These are phyloP conservation scores for Zeus faber DNA, from an alignment of 2,113 vertebrate genomes.

Conservation along the genomic window DNA sequence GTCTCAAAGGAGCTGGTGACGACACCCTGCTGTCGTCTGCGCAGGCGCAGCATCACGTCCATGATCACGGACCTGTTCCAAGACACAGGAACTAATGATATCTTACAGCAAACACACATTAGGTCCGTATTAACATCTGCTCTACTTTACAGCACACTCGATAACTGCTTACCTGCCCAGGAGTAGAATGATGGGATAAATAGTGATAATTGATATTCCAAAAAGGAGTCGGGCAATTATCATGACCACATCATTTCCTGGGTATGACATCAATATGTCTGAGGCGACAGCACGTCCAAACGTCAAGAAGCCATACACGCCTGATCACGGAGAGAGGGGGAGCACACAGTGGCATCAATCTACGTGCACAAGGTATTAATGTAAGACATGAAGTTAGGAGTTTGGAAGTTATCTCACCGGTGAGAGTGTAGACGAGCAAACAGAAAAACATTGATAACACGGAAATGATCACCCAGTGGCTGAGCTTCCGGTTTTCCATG, in stretches of 20 bases:
- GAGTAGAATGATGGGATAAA: constrained; percentile 91
- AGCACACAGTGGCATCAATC: background rate
- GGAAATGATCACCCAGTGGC: constrained; percentile 85
- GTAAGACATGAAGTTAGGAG: background rate
- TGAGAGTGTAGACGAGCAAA: constrained; percentile 83
- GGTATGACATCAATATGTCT: constrained; percentile 93
- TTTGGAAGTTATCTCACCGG: constrained; percentile 51
- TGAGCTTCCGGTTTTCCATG: constrained; percentile 83
- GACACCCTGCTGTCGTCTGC: background rate
- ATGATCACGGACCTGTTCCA: constrained; percentile 82
- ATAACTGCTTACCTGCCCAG: constrained; percentile 83
- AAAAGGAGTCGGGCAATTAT: constrained; percentile 87
- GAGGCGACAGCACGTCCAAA: constrained; percentile 81
- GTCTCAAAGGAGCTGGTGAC: constrained; percentile 56
- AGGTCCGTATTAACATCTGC: background rate
- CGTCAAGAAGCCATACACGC: constrained; percentile 88
- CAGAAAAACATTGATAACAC: constrained; percentile 88
- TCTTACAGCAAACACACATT: background rate
- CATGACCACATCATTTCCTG: constrained; percentile 78
- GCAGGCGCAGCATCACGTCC: constrained; percentile 71
- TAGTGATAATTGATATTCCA: constrained; percentile 86
- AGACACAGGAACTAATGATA: background rate
- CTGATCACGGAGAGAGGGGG: constrained; percentile 56
- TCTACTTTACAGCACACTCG: background rate
- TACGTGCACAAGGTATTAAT: no score